phyloP scores from a whole-genome alignment of 2,113 vertebrate genomes.

The Ameiurus melas region DNA sequence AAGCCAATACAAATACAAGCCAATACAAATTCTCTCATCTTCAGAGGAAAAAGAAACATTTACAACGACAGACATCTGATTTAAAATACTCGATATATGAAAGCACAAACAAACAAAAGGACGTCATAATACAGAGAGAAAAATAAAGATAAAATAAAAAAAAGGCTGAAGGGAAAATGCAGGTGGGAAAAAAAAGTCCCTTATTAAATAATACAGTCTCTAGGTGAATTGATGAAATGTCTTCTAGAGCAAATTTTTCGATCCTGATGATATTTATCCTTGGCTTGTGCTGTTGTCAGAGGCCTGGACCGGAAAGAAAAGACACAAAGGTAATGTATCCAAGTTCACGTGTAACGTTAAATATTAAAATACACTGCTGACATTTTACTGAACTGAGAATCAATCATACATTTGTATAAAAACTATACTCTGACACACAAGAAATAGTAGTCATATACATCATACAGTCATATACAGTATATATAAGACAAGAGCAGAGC shows the following conservation, averaged over 20 bases:
- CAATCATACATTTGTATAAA: neutral
- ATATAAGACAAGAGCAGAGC: neutral
- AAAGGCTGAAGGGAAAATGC: neutral
- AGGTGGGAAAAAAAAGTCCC: neutral
- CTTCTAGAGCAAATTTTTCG: neutral
- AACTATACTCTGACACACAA: neutral
- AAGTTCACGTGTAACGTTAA: neutral
- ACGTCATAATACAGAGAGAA: neutral
- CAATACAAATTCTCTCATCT: neutral
- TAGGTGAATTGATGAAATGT: neutral
- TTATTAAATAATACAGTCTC: neutral
- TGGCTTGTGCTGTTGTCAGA: slow-evolving; percentile 73
- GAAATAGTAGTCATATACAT: neutral
- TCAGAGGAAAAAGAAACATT: neutral
- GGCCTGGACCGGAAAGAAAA: slow-evolving; percentile 60
- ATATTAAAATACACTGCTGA: neutral
- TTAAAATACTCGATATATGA: neutral
- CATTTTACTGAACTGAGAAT: neutral
- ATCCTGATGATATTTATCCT: slow-evolving; percentile 41
- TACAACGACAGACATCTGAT: neutral
- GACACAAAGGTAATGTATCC: slow-evolving; percentile 24
- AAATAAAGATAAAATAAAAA: neutral
- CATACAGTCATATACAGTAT: neutral
- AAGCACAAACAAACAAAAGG: neutral
- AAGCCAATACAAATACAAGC: too few species aligned